Evolutionary conservation across 2,113 vertebrate genomes (phyloP).

Genomic region (Sula dactylatra): DNA sequence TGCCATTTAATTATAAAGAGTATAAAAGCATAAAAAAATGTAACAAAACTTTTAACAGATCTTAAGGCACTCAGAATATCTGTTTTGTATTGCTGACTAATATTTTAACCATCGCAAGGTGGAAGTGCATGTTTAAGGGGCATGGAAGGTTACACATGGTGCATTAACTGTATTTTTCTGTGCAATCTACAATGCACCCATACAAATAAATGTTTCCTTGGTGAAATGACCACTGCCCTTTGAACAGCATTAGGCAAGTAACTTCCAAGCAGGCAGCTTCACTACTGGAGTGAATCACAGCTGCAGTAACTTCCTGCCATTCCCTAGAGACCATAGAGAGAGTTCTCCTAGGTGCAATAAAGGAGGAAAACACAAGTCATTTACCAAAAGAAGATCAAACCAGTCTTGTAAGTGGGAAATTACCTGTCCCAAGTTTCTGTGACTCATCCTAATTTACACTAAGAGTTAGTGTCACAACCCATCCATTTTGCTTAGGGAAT

Average conservation of each 20-base stretch:
- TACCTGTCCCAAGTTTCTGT: neutral
- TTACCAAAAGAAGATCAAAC: neutral
- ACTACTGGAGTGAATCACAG: neutral
- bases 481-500: neutral
- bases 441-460: neutral
- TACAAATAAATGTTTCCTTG: slow-evolving; percentile 24
- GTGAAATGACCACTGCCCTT: neutral
- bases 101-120: slow-evolving; percentile 33
- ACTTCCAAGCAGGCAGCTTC: neutral
- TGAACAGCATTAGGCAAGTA: neutral
- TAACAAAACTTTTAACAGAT: neutral
- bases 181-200: neutral
- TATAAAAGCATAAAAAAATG: neutral
- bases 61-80: neutral
- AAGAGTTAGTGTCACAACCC: neutral
- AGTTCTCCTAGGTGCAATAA: neutral
- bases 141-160: neutral
- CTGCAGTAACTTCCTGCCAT: neutral
- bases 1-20: neutral
- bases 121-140: slow-evolving; percentile 20
- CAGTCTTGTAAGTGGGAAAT: neutral
- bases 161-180: slow-evolving; percentile 45
- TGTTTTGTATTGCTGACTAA: neutral
- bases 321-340: neutral
- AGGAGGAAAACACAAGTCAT: neutral